Base-by-base conservation (phyloP, 92 coral and sea anemone genomes). In the Meandrina meandrites region DNA sequence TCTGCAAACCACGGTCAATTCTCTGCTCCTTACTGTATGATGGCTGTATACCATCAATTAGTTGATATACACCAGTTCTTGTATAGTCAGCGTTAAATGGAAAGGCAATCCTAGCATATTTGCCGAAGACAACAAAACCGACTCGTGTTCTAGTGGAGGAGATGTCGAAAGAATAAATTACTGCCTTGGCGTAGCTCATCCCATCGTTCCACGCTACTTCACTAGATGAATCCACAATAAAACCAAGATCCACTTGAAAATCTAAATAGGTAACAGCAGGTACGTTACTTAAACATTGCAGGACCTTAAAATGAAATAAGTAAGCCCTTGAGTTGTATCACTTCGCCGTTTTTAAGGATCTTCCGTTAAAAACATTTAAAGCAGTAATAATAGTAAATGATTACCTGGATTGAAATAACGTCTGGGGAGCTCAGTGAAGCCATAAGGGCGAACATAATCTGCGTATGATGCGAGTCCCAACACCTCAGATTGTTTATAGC, bases 1-100 rank as follows among this genome's bases (percentile, higher is more conserved):
- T 68, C 64, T 88, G 90, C 67, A 94, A 88, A 5, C 95, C 97
- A 28, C 84, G 84, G 73, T 94, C 95, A 50, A 94, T 79, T 71
- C 92, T 71, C 51, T 87, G 85, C 17, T 53, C 90, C 9, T 78
- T 75, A 5, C 89, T 92, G 13, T 84, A 18, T 66, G 68, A 90
- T 60, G 68, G 92, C 36, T 69, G 85, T 42, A 94, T 78, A 21
- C 92, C 84, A n/a, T 83, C 83, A 48, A 94, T 90, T 2, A 89
- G 90, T n/a, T 86, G 80, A 12, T 66, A 18, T 7, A 86, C 86
- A 13, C 90, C 94, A 10, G 51, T 27, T 10, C 64, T 36, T 1
- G 94, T 89, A 67, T 93, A 86, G 32, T 83, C 86, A 45, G 87
- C 88, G 80, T 94, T 62, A 71, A 94, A 94, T 48, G 83, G 86